Evolutionary conservation across 2,113 vertebrate species (phyloP).

Genomic region (Eulemur rufifrons): DNA sequence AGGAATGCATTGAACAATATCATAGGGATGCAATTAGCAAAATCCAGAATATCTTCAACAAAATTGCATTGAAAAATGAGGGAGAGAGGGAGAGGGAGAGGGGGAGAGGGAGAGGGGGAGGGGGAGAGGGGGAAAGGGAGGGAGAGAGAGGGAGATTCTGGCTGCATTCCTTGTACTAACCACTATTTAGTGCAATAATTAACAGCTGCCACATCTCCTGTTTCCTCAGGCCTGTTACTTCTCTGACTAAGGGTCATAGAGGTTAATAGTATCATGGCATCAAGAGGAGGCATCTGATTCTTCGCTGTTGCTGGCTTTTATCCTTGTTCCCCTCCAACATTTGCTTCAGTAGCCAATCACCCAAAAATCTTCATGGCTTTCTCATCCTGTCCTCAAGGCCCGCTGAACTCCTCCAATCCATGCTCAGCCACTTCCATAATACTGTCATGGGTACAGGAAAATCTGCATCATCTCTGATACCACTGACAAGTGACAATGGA

Average conservation of each 20-base stretch:
- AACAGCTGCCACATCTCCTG: not conserved
- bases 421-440: not conserved
- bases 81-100: too few species aligned
- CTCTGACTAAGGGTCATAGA: not conserved
- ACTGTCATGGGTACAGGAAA: not conserved
- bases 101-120: too few species aligned
- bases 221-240: not conserved
- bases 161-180: not conserved
- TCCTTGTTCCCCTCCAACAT: not conserved
- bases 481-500: not conserved
- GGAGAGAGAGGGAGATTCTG: not conserved
- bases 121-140: too few species aligned
- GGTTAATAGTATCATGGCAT: not conserved
- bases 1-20: too few species aligned
- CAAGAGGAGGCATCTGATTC: constrained; percentile 1
- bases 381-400: not conserved
- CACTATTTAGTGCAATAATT: constrained; percentile 33
- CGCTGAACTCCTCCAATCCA: not conserved
- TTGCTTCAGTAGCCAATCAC: not conserved
- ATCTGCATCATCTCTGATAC: not conserved
- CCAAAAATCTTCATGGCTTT: constrained; percentile 10
- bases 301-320: not conserved
- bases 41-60: too few species aligned
- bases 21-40: too few species aligned
- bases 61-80: too few species aligned